These are phyloP conservation scores for Paradisaea rubra DNA, from an alignment of 2,113 vertebrate genomes.

Conservation along the genomic window DNA sequence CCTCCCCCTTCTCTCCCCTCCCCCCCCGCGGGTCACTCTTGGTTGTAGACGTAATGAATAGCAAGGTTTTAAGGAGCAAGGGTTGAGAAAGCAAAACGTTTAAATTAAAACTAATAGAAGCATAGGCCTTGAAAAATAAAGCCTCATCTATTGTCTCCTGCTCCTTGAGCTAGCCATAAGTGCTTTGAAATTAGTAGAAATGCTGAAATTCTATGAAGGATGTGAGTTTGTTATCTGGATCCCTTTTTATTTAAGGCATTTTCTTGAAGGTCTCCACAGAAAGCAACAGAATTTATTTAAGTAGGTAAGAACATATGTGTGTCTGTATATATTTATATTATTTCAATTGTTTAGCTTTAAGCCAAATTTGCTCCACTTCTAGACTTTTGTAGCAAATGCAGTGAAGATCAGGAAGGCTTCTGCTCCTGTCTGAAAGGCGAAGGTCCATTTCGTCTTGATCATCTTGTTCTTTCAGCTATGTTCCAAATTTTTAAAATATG, in stretches of 20 bases:
- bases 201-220: not conserved
- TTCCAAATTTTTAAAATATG: not conserved
- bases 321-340: not conserved
- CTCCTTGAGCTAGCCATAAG: not conserved
- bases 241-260: not conserved
- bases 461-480: not conserved
- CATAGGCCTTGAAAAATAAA: not conserved
- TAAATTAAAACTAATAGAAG: not conserved
- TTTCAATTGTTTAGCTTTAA: not conserved
- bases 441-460: not conserved
- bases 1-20: not conserved
- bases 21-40: not conserved
- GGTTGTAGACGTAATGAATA: not conserved
- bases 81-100: not conserved
- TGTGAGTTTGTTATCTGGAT: not conserved
- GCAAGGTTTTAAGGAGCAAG: not conserved
- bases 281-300: not conserved
- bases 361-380: not conserved
- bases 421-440: not conserved
- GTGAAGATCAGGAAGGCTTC: not conserved
- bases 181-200: not conserved
- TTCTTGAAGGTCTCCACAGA: not conserved
- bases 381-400: not conserved
- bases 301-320: not conserved
- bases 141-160: not conserved